Percentiles rank a stretch among this genome's conserved stretches.
phyloP scores from a whole-genome alignment of 1,140 invertebrate genomes.

The Cydia pomonella region DNA sequence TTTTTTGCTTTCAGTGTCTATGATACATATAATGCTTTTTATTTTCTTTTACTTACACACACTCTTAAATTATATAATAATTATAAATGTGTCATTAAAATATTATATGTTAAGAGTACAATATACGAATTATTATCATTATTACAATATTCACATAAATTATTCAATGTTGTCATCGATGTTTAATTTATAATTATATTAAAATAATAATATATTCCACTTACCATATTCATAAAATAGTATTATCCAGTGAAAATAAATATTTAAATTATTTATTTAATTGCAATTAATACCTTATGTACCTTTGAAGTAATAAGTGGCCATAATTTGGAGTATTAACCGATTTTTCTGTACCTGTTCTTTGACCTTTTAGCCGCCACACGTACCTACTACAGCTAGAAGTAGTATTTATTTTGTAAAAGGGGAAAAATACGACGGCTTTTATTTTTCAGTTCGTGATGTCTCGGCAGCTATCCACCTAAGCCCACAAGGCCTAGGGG shows the following conservation, averaged over 20 bases:
- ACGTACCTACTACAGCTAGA: neutral
- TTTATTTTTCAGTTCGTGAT: neutral
- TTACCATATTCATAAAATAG: neutral
- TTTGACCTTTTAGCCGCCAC: neutral
- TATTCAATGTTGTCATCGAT: neutral
- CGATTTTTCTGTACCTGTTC: neutral
- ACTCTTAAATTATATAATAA: neutral
- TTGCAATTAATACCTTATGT: conserved; percentile 12
- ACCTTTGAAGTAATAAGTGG: conserved; percentile 34
- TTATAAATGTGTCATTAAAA: neutral
- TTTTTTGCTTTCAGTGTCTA: neutral
- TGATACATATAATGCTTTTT: neutral
- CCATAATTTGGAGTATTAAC: conserved; percentile 33
- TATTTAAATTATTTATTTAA: conserved; percentile 12
- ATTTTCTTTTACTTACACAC: neutral
- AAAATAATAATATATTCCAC: neutral
- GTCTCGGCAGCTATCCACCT: neutral
- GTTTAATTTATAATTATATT: neutral
- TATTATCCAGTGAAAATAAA: conserved; percentile 17
- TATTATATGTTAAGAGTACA: conserved; percentile 2
- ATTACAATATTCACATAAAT: conserved; percentile 8
- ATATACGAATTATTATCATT: neutral
- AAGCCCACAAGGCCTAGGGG: too few species aligned
- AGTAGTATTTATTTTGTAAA: neutral
- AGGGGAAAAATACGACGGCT: neutral